Evolutionary conservation across 2,113 vertebrate genomes (phyloP), one percentile per base, ranked within the genome.

Genomic region (Entosphenus tridentatus): DNA sequence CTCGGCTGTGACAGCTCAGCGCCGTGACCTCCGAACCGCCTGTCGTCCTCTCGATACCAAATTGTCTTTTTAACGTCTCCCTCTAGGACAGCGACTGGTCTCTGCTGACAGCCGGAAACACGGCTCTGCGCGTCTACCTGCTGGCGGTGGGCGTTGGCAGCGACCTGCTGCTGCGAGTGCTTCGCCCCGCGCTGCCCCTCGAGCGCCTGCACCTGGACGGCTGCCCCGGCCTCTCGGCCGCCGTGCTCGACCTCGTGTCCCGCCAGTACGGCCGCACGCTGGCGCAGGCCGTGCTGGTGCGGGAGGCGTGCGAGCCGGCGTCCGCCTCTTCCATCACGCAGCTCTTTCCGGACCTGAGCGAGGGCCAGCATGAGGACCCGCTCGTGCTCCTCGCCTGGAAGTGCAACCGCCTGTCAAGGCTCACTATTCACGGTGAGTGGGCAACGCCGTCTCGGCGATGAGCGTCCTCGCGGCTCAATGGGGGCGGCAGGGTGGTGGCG

Each of bases 181-280:
- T 65, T 21, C 62, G 62, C 62, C 62, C 62, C n/a, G 62, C n/a
- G 9, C 21, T 65, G 21, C 62, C 62, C 62, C 62, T 65, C 9
- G 62, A 65, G 62, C 62, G 62, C 62, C 62, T 65, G n/a, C 62
- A 65, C 62, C 62, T 65, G 9, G 62, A 65, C 10, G 62, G 62
- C 3, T 65, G 62, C 10, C 62, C 62, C 10, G 62, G 62, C 21
- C n/a, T 65, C n/a, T 65, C 62, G 62, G 21, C 62, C 10, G 62
- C 62, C 10, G n/a, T 65, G 62, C 62, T 65, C 21, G 62, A 65
- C 21, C n/a, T 16, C 21, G 62, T 65, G n/a, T n/a, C n/a, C n/a
- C 62, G 21, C n/a, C 62, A 65, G 62, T 65, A 65, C 62, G 21
- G 21, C 21, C 62, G 62, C 10, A 16, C n/a, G 62, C 10, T 65